Conservation (phyloP, 2,797 vertebrate species). For the Ptychobarbus kaznakovi region DNA sequence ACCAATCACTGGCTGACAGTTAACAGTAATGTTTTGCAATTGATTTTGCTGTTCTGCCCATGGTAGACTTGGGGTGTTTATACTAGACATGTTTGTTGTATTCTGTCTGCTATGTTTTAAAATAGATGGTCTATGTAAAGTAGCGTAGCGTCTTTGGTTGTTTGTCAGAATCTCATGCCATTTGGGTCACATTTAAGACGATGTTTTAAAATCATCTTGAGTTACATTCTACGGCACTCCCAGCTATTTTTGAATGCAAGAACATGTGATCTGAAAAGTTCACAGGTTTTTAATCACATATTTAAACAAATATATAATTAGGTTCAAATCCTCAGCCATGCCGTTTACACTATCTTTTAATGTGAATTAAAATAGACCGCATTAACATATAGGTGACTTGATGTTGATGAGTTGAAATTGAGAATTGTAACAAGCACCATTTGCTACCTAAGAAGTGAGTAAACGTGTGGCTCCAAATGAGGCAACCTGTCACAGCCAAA, state of each 20-base stretch:
- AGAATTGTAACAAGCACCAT: background rate
- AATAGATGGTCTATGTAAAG: background rate
- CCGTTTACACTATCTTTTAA: background rate
- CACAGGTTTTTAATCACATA: background rate
- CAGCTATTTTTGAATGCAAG: background rate
- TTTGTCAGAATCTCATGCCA: constrained; percentile 5
- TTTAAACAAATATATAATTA: too few species aligned
- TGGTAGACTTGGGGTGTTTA: background rate
- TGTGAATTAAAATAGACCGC: background rate
- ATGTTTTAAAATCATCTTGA: background rate
- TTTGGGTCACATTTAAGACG: background rate
- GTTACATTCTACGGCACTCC: background rate
- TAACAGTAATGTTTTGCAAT: background rate
- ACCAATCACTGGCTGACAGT: background rate
- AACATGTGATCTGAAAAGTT: background rate
- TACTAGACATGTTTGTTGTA: background rate
- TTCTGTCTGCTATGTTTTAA: background rate
- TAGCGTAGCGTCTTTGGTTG: background rate
- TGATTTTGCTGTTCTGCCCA: background rate
- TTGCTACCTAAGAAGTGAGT: constrained; percentile 13
- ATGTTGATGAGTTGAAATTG: background rate
- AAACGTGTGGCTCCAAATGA: background rate
- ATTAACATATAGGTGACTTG: background rate
- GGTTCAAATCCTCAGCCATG: background rate
- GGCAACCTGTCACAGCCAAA: background rate